These are phyloP conservation scores for Lasiurus cinereus DNA, from an alignment of 2,113 vertebrate genomes.

Conservation along the genomic window DNA sequence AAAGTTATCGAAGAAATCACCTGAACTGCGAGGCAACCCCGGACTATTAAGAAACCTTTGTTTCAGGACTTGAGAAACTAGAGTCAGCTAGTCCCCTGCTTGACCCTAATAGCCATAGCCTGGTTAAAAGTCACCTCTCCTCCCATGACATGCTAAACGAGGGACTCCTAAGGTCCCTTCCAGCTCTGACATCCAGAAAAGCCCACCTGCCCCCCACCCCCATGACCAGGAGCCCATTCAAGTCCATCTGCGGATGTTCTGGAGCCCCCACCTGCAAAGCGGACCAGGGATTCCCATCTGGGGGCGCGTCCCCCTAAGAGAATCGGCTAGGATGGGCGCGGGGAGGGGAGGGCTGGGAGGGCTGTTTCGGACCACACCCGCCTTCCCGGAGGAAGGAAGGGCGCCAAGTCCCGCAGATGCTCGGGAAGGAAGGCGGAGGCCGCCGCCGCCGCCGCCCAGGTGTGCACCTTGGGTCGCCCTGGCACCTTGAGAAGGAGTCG, in stretches of 20 bases:
- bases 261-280: neutral
- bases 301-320: neutral
- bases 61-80: neutral
- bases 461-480: neutral
- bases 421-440: neutral
- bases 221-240: neutral
- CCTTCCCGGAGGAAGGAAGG: neutral
- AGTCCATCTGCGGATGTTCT: neutral
- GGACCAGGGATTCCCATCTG: neutral
- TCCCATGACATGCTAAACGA: neutral
- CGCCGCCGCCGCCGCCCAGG: neutral
- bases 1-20: too few relatives aligned
- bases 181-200: neutral
- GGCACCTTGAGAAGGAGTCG: neutral
- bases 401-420: neutral
- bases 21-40: too few relatives aligned
- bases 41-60: neutral
- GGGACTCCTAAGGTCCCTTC: neutral
- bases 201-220: neutral
- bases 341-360: neutral
- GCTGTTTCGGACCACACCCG: neutral
- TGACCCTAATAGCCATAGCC: neutral
- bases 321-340: neutral
- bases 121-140: neutral
- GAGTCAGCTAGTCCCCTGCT: neutral